Conservation (phyloP, 2,888 invertebrate species). For the Nymphalis c-album region DNA sequence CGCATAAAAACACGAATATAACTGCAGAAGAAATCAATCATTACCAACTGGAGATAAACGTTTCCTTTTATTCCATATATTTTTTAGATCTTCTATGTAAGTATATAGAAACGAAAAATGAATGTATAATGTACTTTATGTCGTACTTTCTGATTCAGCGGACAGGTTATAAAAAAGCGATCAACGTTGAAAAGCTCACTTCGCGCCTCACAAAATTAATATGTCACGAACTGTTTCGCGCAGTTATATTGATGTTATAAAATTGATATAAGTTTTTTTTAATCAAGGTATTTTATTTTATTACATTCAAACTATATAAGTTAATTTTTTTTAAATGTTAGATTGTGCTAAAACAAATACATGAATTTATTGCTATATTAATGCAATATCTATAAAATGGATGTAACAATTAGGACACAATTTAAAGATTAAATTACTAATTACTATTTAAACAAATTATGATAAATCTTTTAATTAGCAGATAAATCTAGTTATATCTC, state of each 20-base stretch:
- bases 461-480: not conserved
- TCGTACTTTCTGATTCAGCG: not conserved
- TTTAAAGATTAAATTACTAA: no score
- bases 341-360: no score
- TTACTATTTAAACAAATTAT: not conserved
- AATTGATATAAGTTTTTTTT: slow-evolving; percentile 42
- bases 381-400: no score
- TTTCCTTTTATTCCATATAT: no score
- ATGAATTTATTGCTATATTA: no score
- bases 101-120: no score
- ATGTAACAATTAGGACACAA: no score
- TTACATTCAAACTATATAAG: not conserved
- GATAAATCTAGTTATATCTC: not conserved
- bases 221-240: slow-evolving; percentile 58
- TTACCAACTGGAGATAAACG: no score
- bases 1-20: not conserved
- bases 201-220: slow-evolving; percentile 56
- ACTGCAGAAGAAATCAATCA: no score
- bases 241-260: slow-evolving; percentile 61
- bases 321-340: no score
- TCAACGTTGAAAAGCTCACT: slow-evolving; percentile 41
- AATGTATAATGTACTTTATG: no score
- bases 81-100: no score
- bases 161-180: slow-evolving; percentile 51
- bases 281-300: not conserved